phyloP scores from a whole-genome alignment of 2,888 invertebrate genomes.

The Gryllus longicercus region DNA sequence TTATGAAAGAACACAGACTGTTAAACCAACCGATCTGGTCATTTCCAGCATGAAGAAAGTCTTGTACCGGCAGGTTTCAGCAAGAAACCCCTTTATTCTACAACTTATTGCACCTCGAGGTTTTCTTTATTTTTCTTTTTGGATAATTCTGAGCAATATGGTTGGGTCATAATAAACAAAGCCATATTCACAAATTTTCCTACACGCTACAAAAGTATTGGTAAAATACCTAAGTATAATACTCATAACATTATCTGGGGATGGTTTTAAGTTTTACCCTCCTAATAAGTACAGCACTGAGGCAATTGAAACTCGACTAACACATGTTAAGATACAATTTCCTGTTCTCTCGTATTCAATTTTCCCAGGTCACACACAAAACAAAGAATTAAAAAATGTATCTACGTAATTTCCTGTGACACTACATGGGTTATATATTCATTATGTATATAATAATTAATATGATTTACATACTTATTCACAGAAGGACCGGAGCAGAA shows the following conservation, averaged over 20 bases:
- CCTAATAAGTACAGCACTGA: constrained; percentile 32
- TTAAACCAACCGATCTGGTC: background rate
- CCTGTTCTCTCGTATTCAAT: background rate
- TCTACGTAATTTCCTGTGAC: constrained; percentile 27
- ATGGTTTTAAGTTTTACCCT: constrained; percentile 18
- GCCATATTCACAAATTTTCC: background rate
- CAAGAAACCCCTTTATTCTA: background rate
- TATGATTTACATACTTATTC: constrained; percentile 38
- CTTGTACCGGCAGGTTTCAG: background rate
- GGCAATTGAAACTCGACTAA: constrained; percentile 19
- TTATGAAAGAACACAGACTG: background rate
- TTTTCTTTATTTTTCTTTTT: constrained; percentile 18
- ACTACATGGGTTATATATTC: constrained; percentile 30
- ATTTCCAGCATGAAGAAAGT: background rate
- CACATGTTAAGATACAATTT: constrained; percentile 17
- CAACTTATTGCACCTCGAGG: constrained; percentile 32
- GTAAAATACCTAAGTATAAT: constrained; percentile 10
- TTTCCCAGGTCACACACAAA: background rate
- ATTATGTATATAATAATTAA: constrained; percentile 34
- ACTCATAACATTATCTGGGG: constrained; percentile 1
- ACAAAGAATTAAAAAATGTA: constrained; percentile 19
- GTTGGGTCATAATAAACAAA: background rate
- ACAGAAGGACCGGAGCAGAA: constrained; percentile 39
- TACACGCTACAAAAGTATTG: constrained; percentile 17
- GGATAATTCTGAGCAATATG: constrained; percentile 27